A percentile compares a stretch with the other conserved stretches of the same genome.
Conservation (phyloP, 1,140 invertebrate species). For the Aphaenogaster floridana region DNA sequence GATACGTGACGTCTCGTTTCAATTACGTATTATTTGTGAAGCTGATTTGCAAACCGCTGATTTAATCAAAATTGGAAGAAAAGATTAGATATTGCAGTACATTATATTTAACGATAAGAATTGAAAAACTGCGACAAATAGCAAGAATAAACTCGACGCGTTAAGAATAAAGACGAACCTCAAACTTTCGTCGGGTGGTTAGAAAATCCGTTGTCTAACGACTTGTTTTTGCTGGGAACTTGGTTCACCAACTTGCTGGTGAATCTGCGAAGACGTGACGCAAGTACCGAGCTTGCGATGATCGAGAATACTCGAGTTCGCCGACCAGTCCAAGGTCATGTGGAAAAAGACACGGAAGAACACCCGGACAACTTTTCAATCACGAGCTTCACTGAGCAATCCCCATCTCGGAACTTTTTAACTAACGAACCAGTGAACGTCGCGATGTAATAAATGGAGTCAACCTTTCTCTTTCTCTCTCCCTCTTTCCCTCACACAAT, state of each 20-base stretch:
- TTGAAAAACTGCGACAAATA: not conserved
- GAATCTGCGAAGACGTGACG: conserved; percentile 15
- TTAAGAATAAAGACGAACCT: not conserved
- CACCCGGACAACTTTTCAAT: not conserved
- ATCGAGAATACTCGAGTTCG: conserved; percentile 43
- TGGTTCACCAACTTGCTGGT: conserved; percentile 21
- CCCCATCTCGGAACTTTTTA: conserved; percentile 7
- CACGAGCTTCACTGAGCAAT: not conserved
- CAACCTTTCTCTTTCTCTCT: conserved; percentile 38
- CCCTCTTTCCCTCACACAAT: not conserved
- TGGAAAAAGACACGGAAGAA: not conserved
- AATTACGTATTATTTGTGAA: conserved; percentile 19
- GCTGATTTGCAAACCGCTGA: not conserved
- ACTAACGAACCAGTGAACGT: conserved; percentile 19
- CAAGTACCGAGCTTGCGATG: conserved; percentile 6
- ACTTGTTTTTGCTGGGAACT: not conserved
- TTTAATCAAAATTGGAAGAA: not conserved
- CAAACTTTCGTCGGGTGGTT: not conserved
- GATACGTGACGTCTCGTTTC: not conserved
- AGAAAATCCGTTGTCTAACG: conserved; percentile 1
- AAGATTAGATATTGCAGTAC: not conserved
- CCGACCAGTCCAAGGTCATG: conserved; percentile 43
- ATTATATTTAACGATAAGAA: conserved; percentile 10
- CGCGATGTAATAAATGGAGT: conserved; percentile 6
- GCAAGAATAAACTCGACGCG: not conserved